Base-by-base conservation (phyloP, 2,888 invertebrate species). In the Synanthedon formicaeformis region DNA sequence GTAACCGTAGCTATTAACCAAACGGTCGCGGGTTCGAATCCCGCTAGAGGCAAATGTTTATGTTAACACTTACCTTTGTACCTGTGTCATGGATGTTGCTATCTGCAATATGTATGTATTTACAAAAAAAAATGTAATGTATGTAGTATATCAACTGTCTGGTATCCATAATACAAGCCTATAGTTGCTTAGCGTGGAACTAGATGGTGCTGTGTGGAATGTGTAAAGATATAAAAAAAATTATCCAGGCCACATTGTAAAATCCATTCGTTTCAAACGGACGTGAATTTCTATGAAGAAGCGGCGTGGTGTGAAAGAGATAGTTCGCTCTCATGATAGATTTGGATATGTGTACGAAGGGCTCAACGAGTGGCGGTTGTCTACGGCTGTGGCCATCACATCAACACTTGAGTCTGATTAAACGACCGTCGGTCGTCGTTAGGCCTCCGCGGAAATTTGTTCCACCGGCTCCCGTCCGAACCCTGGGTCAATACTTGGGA, bases 361-460 rank as follows among this genome's bases (percentile, higher is more conserved):
- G 68, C 66, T 64, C 63, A 66, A 64, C 63, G 64, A 34, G 34
- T 34, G 34, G 34, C 34, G 34, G 34, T 34, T 10, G 34, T 34
- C 34, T 34, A 63, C 58, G 65, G 63, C 57, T 64, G 23, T 41
- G 53, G 53, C 50, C 50, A 53, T 53, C 53, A 40, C 73, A 77
- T 81, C 80, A 75, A 73, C 79, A 73, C 79, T 78, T 67, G 73
- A 71, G 73, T 64, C 78, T 80, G 81, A 82, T 82, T 81, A 81
- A 81, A 82, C 75, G 76, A 64, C 78, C 73, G 74, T 69, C 69
- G 63, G 54, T 51, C 11, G 40, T 53, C 73, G 80, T 80, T 78
- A 75, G 66, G 75, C 48, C 41, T 57, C 64, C 70, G 66, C 71
- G 71, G 70, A 71, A 71, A 73, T 74, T 73, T 72, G 73, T 69